These are phyloP conservation scores for Alitta virens DNA, from an alignment of 2,888 invertebrate genomes.

Conservation along the genomic window DNA sequence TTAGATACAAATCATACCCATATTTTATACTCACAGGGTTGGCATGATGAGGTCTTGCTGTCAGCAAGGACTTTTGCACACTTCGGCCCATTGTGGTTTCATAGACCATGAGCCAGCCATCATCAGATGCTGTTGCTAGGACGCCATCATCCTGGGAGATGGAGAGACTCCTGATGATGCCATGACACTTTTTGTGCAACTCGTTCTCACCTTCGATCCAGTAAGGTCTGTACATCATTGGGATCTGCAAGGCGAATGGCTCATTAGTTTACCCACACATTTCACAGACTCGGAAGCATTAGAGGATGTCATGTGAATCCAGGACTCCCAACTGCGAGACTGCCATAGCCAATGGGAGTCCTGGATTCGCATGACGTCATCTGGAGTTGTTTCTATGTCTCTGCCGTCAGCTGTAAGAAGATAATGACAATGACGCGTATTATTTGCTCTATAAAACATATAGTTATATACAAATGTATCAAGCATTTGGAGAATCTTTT, in stretches of 20 bases:
- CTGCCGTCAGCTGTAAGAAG: no score
- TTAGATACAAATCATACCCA: not conserved
- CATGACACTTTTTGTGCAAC: slow-evolving; percentile 2
- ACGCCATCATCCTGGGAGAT: not conserved
- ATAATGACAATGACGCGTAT: no score
- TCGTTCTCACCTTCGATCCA: slow-evolving; percentile 13
- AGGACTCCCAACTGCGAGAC: no score
- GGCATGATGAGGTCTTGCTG: not conserved
- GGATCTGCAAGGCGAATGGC: slow-evolving; percentile 1
- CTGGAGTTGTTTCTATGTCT: no score
- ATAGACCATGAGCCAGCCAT: slow-evolving; percentile 19
- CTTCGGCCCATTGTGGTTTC: slow-evolving; percentile 1
- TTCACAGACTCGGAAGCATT: no score
- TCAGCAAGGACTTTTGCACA: not conserved
- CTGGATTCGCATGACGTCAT: no score
- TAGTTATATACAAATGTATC: no score
- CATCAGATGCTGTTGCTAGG: slow-evolving; percentile 10
- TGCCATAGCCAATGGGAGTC: no score
- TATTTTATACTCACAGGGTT: not conserved
- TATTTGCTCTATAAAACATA: no score
- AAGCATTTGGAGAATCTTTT: no score
- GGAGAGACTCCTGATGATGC: not conserved
- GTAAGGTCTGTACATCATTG: slow-evolving; percentile 18
- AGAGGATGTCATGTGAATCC: no score
- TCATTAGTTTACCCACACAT: no score